Evolutionary conservation across 2,797 vertebrate species (phyloP).

Genomic region (Sebastes flavidus): DNA sequence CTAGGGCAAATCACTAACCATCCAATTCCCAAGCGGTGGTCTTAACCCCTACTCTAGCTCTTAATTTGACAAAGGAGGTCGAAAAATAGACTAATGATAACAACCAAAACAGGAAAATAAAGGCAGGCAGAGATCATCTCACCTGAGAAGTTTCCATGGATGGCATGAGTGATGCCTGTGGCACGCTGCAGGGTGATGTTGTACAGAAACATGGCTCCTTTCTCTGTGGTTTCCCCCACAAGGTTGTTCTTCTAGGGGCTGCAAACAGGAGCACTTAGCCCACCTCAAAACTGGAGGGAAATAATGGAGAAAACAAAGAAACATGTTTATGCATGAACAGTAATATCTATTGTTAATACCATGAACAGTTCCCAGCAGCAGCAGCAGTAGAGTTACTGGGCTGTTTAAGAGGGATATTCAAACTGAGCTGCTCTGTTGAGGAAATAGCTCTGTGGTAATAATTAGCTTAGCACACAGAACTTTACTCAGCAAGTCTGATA

Average conservation of each 20-base stretch:
- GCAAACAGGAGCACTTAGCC: conserved; percentile 33
- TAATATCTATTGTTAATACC: background rate
- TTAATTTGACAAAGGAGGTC: background rate
- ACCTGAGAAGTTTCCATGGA: conserved; percentile 99
- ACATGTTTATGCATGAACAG: accelerated
- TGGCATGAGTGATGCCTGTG: conserved; percentile 96
- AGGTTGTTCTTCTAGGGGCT: conserved; percentile 43
- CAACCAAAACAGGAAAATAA: background rate
- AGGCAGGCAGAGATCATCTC: background rate
- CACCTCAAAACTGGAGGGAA: conserved; percentile 42
- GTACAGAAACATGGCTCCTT: conserved; percentile 93
- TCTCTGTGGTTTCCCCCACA: background rate
- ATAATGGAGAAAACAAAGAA: background rate
- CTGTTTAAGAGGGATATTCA: background rate
- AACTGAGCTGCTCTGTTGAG: background rate
- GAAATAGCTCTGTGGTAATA: background rate
- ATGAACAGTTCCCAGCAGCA: background rate
- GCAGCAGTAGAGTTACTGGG: background rate
- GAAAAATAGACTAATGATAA: background rate
- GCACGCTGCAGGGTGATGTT: conserved; percentile 96
- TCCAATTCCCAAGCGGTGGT: too few relatives aligned
- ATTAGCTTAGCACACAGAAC: conserved; percentile 3
- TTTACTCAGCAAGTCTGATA: background rate
- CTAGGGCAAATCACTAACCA: too few relatives aligned
- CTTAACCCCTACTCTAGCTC: background rate